Evolutionary conservation across 2,888 invertebrate genomes (phyloP), one percentile per base, ranked within the genome.

Genomic region (Phragmatobia fuliginosa): DNA sequence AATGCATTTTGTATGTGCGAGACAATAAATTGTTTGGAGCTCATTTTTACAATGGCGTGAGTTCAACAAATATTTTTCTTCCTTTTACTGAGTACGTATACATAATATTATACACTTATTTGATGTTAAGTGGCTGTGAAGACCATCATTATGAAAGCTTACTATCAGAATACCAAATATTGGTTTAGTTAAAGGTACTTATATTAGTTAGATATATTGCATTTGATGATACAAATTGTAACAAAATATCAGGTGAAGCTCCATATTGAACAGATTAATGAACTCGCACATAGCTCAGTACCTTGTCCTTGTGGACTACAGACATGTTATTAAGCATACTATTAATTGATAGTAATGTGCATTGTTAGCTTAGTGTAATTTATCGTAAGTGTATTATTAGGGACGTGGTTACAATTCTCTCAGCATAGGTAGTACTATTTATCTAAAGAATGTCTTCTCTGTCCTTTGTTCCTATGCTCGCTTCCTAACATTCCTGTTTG

Each of bases 331-430:
- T 77, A 83, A 85, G 86, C 87, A 87, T 91, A 92, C 90, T 92
- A 88, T 91, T 83, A 84, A 85, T 88, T 67, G 67, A 90, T 90
- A 90, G 91, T 91, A 87, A 92, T 85, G 90, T 94, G 91, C 91
- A 91, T 92, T 91, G 92, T 94, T 94, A 94, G 92, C 87, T 87
- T 94, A 94, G 91, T 87, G 88, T 94, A 90, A 92, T 92, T 92
- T 94, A 92, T 91, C 88, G 84, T 94, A 94, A 94, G 93, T 92
- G 93, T 92, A 91, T 89, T 82, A 85, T 88, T 94, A 94, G 92
- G 92, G 91, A 92, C 89, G 85, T 90, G 92, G 91, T 92, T 89
- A 89, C 84, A 80, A 83, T 87, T 90, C 83, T 86, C 85, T 90
- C 88, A 88, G 87, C 87, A 78, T 88, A 85, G 83, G 82, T 88